Base-by-base conservation (phyloP, 2,888 invertebrate species). In the Neria commutata region DNA sequence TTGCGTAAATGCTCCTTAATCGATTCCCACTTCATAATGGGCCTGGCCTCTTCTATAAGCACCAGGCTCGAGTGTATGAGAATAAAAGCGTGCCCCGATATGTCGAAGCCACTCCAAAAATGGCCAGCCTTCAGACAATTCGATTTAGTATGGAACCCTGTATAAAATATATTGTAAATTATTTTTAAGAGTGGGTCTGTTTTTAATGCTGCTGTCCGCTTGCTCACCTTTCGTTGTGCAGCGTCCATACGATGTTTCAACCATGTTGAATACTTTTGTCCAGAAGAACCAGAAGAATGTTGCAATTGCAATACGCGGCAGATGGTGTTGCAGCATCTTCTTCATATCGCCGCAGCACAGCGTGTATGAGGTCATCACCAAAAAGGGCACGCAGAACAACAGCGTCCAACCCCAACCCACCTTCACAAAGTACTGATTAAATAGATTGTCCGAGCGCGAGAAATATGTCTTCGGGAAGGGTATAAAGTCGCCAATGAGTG, bases 341-440 rank as follows among this genome's bases (percentile, higher is more conserved):
- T 87, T 85, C 66, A 86, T 86, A 67, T 91, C 89, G 0, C 95
- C 94, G 78, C 93, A 94, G 72, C 92, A 93, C 69, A 92, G 89
- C 1, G 92, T 90, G 66, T 89, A 89, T 2, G 92, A 89, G 6
- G 95, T 93, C 64, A 95, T 83, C 21, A 88, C 84, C 40, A 95
- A 85, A 83, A 94, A 98, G 0, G 92, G 91, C 26, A 90, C 84
- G 11, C 91, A 85, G 45, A 93, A 81, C 42, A 89, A 82, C 62
- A 96, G 82, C 48, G 98, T 94, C 98, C 98, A 99, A 66, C 92
- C 95, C 98, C 98, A 99, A 56, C 97, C 96, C 77, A 95, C 88
- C 83, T 98, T 98, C 0, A 98, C 96, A 79, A 98, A 98, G 80
- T 92, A 94, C 69, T 88, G 87, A 82, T 99, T 99, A 54, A 98